Evolutionary conservation across 2,113 vertebrate genomes (phyloP).

Genomic region (Microcebus murinus): DNA sequence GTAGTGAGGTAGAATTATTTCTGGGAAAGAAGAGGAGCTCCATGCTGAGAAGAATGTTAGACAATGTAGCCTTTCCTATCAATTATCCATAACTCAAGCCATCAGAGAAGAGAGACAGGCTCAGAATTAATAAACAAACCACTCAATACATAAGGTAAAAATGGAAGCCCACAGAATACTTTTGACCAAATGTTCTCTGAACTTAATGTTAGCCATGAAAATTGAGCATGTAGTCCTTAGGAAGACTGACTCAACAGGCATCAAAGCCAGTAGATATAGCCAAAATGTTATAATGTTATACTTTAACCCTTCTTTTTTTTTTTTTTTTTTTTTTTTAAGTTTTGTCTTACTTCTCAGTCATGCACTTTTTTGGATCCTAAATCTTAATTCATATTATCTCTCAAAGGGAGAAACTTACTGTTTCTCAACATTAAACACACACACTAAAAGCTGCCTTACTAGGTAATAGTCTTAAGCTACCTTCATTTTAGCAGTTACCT

Average conservation of each 20-base stretch:
- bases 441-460: neutral
- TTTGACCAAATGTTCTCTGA: neutral
- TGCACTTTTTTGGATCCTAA: neutral
- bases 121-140: slow-evolving; percentile 40
- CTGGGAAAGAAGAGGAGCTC: neutral
- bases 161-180: neutral
- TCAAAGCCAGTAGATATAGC: neutral
- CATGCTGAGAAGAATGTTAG: neutral
- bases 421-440: neutral
- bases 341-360: neutral
- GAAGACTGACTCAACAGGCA: neutral
- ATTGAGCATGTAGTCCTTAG: neutral
- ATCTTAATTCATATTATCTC: neutral
- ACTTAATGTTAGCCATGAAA: neutral
- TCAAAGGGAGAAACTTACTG: neutral
- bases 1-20: slow-evolving; percentile 35
- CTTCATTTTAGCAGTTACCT: neutral
- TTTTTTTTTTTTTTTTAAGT: neutral
- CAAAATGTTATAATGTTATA: neutral
- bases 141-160: neutral
- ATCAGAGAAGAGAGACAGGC: slow-evolving; percentile 17
- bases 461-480: neutral
- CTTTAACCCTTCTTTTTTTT: neutral
- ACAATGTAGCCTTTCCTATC: slow-evolving; percentile 45
- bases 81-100: slow-evolving; percentile 19